These are phyloP conservation scores for Cottus gobio DNA, from an alignment of 2,113 vertebrate species.

Conservation along the genomic window DNA sequence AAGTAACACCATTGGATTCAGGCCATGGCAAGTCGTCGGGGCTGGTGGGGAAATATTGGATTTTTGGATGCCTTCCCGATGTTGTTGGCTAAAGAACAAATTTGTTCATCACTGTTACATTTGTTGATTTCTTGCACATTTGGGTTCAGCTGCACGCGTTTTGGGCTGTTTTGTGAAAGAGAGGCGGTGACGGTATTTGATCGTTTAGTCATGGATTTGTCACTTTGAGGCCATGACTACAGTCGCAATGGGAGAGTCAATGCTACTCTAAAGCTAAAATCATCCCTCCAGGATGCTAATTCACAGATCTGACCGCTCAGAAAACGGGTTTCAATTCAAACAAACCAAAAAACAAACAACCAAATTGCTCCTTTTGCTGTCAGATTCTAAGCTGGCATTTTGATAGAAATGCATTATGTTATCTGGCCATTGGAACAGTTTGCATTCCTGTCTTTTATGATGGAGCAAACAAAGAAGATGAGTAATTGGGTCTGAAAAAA, in stretches of 20 bases:
- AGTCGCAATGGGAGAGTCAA: background rate
- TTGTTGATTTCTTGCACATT: slow-evolving; percentile 38
- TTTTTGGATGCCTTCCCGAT: slow-evolving; percentile 28
- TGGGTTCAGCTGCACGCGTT: slow-evolving; percentile 28
- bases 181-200: slow-evolving; percentile 11
- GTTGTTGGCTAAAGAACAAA: slow-evolving; percentile 57
- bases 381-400: background rate
- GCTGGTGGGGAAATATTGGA: background rate
- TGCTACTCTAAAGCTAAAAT: background rate
- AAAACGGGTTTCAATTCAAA: background rate
- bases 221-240: background rate
- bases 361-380: background rate
- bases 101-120: slow-evolving; percentile 57
- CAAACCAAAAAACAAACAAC: slow-evolving; percentile 4
- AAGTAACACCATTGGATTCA: slow-evolving; percentile 21
- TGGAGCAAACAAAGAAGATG: background rate
- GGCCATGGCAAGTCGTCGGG: background rate
- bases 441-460: background rate
- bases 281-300: background rate
- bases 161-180: slow-evolving; percentile 5
- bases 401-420: background rate
- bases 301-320: background rate
- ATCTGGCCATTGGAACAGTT: background rate
- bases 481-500: background rate
- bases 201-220: background rate